Percentiles rank a stretch among this genome's conserved stretches.
Conservation (phyloP, 2,113 vertebrate species). For the Myotis brandtii region DNA sequence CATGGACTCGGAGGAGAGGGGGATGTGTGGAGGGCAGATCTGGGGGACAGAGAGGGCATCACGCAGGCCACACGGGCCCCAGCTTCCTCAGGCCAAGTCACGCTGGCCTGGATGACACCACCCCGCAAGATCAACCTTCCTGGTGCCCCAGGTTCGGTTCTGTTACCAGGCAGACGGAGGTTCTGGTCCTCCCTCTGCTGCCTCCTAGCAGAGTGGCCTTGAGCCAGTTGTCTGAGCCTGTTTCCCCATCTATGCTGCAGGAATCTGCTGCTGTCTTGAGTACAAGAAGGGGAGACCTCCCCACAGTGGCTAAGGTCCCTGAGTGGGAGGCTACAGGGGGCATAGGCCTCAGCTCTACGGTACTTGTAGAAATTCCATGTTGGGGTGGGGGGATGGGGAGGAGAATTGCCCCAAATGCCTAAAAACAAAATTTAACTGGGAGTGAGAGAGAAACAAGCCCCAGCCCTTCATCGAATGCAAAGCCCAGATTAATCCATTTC, state of each 20-base stretch:
- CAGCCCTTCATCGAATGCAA: not conserved
- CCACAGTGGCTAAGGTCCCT: not conserved
- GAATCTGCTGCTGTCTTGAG: not conserved
- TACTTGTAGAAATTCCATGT: not conserved
- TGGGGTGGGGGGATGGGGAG: too few relatives aligned
- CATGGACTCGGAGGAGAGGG: not conserved
- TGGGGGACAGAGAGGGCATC: not conserved
- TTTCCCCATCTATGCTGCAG: not conserved
- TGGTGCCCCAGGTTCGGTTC: fast-evolving
- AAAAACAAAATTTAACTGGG: not conserved
- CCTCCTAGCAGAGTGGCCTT: not conserved
- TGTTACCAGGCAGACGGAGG: not conserved
- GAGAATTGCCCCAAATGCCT: not conserved
- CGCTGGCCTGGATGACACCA: fast-evolving
- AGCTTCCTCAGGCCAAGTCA: not conserved
- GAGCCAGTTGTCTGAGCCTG: not conserved
- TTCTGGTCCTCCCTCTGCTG: not conserved
- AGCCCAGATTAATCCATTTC: not conserved
- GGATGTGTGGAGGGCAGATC: not conserved
- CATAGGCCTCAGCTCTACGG: not conserved
- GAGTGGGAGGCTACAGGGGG: not conserved
- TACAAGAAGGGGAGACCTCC: not conserved
- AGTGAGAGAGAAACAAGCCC: not conserved
- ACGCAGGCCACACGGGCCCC: fast-evolving
- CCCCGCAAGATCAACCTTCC: too few relatives aligned